Evolutionary conservation across 2,113 vertebrate genomes (phyloP), one percentile per base, ranked within the genome.

Genomic region (Aepyceros melampus): DNA sequence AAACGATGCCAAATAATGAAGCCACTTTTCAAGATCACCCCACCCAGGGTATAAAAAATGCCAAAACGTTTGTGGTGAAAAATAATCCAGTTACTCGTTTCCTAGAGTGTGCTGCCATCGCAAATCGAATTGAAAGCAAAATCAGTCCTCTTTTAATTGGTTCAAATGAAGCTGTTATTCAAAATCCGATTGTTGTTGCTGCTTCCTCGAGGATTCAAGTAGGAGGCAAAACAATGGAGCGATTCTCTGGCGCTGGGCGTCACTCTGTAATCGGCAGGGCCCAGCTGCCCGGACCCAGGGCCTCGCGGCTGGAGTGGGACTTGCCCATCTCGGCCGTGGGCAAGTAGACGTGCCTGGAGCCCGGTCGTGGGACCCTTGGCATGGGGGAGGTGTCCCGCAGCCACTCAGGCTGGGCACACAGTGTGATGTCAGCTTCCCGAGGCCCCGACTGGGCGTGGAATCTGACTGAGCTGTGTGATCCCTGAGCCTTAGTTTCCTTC

Each of bases 71-170:
- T 36, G 92, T 36, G 60, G 84, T 43, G 74, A 51, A 45, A 25
- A 62, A 51, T 74, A 88, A 88, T n/a, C 3, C 51, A 19, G 62
- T 83, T 87, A 36, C 62, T 36, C 27, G 2, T 47, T 87, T 86
- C 94, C 98, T 78, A 12, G 92, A 51, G 87, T 7, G 95, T 10
- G 89, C 93, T 25, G 74, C 89, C 83, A 1, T 62, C 5, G 1
- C 67, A 94, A 78, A 96, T 71, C 13, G 2, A 86, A 83, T 87
- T 62, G 11, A 47, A 21, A 91, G 87, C 31, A 31, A 53, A 78
- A 43, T 53, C 93, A 11, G 78, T 40, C 90, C 94, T 78, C 92
- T 49, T 31, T 47, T 86, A 84, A 92, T 90, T 86, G 92, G 94
- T 55, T 82, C 96, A 25, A 7, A 43, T 16, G 95, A 87, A 95